Conservation (phyloP, 2,113 vertebrate genomes). For the Sylvicapra grimmia region DNA sequence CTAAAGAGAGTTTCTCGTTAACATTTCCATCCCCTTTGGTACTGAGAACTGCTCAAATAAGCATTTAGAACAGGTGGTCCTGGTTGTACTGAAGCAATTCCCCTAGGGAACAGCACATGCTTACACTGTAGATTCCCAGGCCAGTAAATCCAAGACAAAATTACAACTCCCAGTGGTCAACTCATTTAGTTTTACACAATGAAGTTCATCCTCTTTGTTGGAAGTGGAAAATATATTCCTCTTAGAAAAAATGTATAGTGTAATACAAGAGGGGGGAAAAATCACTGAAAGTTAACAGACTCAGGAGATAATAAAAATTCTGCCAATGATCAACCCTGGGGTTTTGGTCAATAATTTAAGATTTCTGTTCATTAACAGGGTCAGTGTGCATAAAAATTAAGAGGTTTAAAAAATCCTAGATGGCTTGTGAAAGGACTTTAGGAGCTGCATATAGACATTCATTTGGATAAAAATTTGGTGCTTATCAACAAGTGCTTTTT, state of each 20-base stretch:
- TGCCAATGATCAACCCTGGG: not conserved
- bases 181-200: constrained; percentile 24
- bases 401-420: not conserved
- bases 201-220: not conserved
- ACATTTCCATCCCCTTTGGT: not conserved
- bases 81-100: not conserved
- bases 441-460: not conserved
- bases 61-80: constrained; percentile 41
- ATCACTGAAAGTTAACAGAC: constrained; percentile 8
- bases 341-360: constrained; percentile 18
- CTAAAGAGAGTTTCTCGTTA: not conserved
- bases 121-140: constrained; percentile 16
- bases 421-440: not conserved
- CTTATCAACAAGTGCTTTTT: not conserved
- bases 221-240: constrained; percentile 17
- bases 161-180: constrained; percentile 10
- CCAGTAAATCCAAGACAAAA: constrained; percentile 28
- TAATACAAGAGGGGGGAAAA: not conserved
- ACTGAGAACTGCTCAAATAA: not conserved
- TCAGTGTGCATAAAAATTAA: constrained; percentile 1
- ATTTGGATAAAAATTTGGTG: not conserved
- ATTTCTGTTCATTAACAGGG: constrained; percentile 24
- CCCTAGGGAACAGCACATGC: constrained; percentile 14
- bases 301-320: constrained; percentile 37
- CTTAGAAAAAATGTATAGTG: not conserved